phyloP scores from a whole-genome alignment of 2,797 vertebrate species.

The Gouania willdenowi region DNA sequence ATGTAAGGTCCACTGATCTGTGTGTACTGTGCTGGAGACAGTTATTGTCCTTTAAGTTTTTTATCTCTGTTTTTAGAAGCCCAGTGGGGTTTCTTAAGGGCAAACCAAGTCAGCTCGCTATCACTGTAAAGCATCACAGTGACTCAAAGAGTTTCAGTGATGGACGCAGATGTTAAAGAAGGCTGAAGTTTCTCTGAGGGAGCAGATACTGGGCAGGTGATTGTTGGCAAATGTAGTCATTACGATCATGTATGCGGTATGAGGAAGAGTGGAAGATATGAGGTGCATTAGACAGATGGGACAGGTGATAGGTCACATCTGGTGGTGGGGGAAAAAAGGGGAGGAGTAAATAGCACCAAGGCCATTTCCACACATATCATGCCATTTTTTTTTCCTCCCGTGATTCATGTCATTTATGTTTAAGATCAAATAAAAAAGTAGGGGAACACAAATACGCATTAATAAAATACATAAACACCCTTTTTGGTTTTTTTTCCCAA shows the following conservation, averaged over 20 bases:
- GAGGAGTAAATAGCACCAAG: neutral
- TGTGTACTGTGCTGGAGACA: neutral
- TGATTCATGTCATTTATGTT: too few relatives aligned
- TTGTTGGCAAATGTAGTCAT: constrained; percentile 9
- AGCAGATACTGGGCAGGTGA: constrained; percentile 10
- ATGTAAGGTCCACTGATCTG: constrained; percentile 9
- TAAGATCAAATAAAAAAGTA: too few relatives aligned
- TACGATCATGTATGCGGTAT: neutral
- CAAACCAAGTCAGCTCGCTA: neutral
- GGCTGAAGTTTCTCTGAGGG: constrained; percentile 16
- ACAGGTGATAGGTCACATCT: constrained; percentile 62
- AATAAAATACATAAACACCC: too few relatives aligned
- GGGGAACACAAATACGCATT: too few relatives aligned
- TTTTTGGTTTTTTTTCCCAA: too few relatives aligned
- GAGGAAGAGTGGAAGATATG: constrained; percentile 16
- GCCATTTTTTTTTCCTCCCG: too few relatives aligned
- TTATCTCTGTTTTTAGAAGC: neutral
- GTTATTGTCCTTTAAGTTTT: neutral
- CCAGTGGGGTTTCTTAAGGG: neutral
- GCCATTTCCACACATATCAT: too few relatives aligned
- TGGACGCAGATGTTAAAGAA: constrained; percentile 18
- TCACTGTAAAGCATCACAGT: neutral
- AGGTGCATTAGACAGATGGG: constrained; percentile 60
- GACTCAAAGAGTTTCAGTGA: constrained; percentile 10
- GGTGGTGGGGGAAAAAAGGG: constrained; percentile 8